phyloP scores from a whole-genome alignment of 2,113 vertebrate genomes.

The Amblyopsis rosae region DNA sequence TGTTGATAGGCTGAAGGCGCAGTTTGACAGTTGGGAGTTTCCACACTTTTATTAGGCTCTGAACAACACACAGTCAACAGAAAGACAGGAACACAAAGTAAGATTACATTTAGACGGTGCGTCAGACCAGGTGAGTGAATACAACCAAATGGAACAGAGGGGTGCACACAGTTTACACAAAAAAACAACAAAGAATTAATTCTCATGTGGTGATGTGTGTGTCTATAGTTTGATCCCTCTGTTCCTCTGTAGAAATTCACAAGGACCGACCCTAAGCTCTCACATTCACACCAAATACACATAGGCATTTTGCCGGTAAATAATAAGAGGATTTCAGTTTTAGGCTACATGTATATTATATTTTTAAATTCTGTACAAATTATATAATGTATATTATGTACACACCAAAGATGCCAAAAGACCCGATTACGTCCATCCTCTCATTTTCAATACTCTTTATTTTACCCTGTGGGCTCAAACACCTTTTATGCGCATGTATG shows the following conservation, averaged over 20 bases:
- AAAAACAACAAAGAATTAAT: slow-evolving; percentile 43
- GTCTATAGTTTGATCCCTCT: slow-evolving; percentile 70
- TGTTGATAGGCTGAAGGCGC: background rate
- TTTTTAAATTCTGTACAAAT: slow-evolving; percentile 78
- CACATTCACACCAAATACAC: slow-evolving; percentile 25
- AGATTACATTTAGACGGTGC: slow-evolving; percentile 53
- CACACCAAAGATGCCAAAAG: slow-evolving; percentile 50
- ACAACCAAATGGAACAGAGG: slow-evolving; percentile 59
- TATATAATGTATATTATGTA: slow-evolving; percentile 78
- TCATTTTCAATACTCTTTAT: background rate
- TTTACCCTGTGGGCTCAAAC: too few species aligned
- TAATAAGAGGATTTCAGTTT: slow-evolving; percentile 42
- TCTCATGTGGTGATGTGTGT: slow-evolving; percentile 25
- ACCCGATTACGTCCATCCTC: slow-evolving; percentile 10
- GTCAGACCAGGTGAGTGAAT: slow-evolving; percentile 35
- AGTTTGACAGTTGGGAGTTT: slow-evolving; percentile 37
- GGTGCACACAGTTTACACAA: slow-evolving; percentile 39
- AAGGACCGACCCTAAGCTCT: slow-evolving; percentile 56
- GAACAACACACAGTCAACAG: slow-evolving; percentile 41
- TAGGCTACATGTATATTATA: slow-evolving; percentile 28
- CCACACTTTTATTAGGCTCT: slow-evolving; percentile 70
- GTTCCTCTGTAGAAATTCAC: slow-evolving; percentile 77
- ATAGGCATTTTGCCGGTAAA: slow-evolving; percentile 23
- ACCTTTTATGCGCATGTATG: too few species aligned
- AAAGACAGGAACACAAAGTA: slow-evolving; percentile 45